Base-by-base conservation (phyloP, 2,888 invertebrate genomes). In the Geophilus truncorum region DNA sequence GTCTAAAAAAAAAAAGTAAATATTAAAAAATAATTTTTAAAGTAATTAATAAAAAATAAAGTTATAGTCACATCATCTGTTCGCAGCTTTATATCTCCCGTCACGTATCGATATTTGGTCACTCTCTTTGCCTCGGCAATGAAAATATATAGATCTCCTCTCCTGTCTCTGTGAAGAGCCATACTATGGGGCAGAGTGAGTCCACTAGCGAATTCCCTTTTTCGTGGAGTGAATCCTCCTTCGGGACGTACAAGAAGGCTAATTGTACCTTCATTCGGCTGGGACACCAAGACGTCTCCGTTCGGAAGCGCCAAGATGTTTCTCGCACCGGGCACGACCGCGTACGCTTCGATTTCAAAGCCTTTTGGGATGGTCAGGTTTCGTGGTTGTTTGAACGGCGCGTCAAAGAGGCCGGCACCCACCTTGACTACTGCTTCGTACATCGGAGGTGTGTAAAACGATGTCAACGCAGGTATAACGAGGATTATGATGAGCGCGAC, bases 271-370 rank as follows among this genome's bases (percentile, higher is more conserved):
- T 79, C 77, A 5, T 30, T 25, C 25, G 40, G 79, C 15, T 45
- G 79, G 23, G 79, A 79, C 25, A 79, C 79, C 21, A 79, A 51
- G 21, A 79, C 21, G 25, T 79, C 79, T 5, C 79, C 79, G 10
- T 30, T 30, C 10, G 79, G 79, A 1, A 79, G 51, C 1, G 79
- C 23, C 9, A 79, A 32, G 18, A 79, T 25, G 12, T 21, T 51
- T 10, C 79, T 7, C 21, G 79, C 79, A 1, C 12, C 12, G 6
- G 79, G 45, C 25, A 79, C 79, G 0, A 45, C 12, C 15, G 51
- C 79, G 25, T 23, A 79, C 51, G 45, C 40, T 30, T 79, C 79
- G 18, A 79, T 79, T 40, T 25, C 79, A 18, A 45, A 79, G 3
- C 79, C 79, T 51, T 36, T 51, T 7, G 79, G 79, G 6, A 79